Percentiles rank a stretch among this genome's conserved stretches.
These are phyloP conservation scores for Autographa gamma DNA, from an alignment of 2,888 invertebrate species.

Conservation along the genomic window DNA sequence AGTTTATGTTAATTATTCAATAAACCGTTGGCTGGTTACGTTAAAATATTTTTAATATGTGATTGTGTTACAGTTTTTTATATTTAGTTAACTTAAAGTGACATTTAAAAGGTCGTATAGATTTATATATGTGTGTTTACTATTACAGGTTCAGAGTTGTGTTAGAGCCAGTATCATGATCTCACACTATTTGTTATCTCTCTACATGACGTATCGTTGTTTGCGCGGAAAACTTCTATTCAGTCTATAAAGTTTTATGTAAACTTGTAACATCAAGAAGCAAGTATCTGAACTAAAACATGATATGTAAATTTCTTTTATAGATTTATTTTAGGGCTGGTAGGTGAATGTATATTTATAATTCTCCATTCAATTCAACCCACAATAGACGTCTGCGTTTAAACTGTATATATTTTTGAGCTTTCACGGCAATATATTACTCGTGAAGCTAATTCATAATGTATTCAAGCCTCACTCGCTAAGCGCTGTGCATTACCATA, in stretches of 20 bases:
- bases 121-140: background rate
- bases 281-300: too few relatives aligned
- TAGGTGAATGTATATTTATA: too few relatives aligned
- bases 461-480: constrained; percentile 35
- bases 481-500: constrained; percentile 46
- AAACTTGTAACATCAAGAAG: background rate
- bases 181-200: constrained; percentile 30
- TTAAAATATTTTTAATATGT: background rate
- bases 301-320: too few relatives aligned
- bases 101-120: background rate
- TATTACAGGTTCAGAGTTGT: background rate
- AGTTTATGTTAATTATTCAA: too few relatives aligned
- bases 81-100: background rate
- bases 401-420: background rate
- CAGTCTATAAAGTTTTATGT: background rate
- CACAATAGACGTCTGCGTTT: background rate
- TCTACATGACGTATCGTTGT: background rate
- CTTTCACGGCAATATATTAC: constrained; percentile 3
- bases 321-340: too few relatives aligned
- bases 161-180: constrained; percentile 17
- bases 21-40: too few relatives aligned
- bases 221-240: background rate
- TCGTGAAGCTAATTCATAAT: constrained; percentile 43
- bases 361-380: background rate
- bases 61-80: background rate